A percentile compares a stretch with the other conserved stretches of the same genome.
Evolutionary conservation across 2,797 vertebrate species (phyloP).

Genomic region (Anabas testudineus): DNA sequence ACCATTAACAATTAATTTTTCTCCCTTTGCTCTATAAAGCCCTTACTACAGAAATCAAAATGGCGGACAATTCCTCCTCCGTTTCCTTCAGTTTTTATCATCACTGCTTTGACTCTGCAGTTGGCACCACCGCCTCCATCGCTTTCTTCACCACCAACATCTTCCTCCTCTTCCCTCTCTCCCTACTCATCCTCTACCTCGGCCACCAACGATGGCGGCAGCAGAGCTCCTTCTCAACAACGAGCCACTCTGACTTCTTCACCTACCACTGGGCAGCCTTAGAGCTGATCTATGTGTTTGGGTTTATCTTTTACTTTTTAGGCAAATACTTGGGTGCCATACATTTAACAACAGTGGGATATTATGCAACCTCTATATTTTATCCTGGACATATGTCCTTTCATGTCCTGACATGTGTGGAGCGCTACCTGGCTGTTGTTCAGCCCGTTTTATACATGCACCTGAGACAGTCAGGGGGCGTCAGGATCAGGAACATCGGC

Average conservation of each 20-base stretch:
- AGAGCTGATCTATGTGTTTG: not conserved
- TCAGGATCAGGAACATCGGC: constrained; percentile 25
- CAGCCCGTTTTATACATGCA: constrained; percentile 46
- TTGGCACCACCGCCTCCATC: fast-evolving
- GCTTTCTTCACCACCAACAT: fast-evolving
- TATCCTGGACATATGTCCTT: not conserved
- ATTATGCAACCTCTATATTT: fast-evolving
- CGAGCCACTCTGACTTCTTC: constrained; percentile 32
- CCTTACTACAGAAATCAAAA: not conserved
- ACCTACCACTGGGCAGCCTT: constrained; percentile 17
- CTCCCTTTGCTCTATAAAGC: not conserved
- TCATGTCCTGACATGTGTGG: constrained; percentile 32
- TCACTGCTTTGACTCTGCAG: fast-evolving
- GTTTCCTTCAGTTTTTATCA: fast-evolving
- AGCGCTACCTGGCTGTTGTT: constrained; percentile 53
- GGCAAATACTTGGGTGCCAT: fast-evolving
- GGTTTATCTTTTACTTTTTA: not conserved
- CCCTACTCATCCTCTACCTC: constrained; percentile 11
- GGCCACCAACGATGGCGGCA: constrained; percentile 12
- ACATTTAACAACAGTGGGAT: fast-evolving
- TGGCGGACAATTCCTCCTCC: constrained; percentile 4
- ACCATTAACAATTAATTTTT: no score
- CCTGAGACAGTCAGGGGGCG: not conserved
- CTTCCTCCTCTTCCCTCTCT: constrained; percentile 7
- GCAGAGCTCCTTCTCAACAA: constrained; percentile 3